These are phyloP conservation scores for Petrophora chlorosata DNA, from an alignment of 2,888 invertebrate species.

Conservation along the genomic window DNA sequence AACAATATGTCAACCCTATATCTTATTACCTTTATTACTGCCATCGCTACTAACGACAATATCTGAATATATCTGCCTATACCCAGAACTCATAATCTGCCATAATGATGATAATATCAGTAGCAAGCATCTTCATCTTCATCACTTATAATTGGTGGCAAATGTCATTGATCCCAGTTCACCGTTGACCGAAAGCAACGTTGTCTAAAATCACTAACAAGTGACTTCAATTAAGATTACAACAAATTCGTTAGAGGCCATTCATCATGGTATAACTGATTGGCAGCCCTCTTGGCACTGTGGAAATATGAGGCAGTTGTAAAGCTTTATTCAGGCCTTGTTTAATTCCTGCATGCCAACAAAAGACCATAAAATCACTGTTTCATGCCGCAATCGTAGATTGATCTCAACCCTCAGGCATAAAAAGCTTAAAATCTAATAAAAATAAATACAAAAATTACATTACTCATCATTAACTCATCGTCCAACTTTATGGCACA, in stretches of 20 bases:
- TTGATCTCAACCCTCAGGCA: too few species aligned
- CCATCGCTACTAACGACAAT: too few species aligned
- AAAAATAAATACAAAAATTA: too few species aligned
- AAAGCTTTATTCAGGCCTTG: background rate
- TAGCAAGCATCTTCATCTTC: conserved; percentile 15
- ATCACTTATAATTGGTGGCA: conserved; percentile 24
- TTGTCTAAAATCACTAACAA: conserved; percentile 48
- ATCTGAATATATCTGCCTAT: too few species aligned
- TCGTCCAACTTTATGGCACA: too few species aligned
- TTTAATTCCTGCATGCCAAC: too few species aligned
- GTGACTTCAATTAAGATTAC: conserved; percentile 62
- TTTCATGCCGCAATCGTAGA: too few species aligned
- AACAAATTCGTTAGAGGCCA: conserved; percentile 73
- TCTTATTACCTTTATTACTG: too few species aligned
- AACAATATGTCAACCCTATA: too few species aligned
- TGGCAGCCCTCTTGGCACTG: conserved; percentile 54
- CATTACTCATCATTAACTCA: too few species aligned
- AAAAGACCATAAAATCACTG: too few species aligned
- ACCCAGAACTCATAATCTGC: background rate
- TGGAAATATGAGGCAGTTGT: conserved; percentile 17
- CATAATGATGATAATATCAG: conserved; percentile 14
- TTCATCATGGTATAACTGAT: conserved; percentile 66
- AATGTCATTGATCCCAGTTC: conserved; percentile 22
- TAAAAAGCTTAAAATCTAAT: too few species aligned
- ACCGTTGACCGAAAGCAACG: conserved; percentile 15